Evolutionary conservation across 2,797 vertebrate genomes (phyloP).

Genomic region (Lepus oiostolus): DNA sequence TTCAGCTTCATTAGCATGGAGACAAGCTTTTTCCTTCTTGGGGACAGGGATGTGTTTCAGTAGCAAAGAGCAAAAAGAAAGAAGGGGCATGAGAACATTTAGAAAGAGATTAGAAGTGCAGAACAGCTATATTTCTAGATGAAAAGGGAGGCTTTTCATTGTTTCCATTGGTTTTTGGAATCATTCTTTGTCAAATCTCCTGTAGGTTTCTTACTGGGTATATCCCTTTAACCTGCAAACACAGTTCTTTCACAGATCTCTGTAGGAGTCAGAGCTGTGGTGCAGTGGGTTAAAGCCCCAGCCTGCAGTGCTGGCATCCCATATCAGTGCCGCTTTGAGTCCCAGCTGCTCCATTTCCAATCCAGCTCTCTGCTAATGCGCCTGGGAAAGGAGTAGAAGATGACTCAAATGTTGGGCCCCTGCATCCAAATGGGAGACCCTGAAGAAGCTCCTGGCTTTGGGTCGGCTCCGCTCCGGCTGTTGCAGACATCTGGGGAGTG

Average conservation of each 20-base stretch:
- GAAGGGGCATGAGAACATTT: neutral
- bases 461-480: too few relatives aligned
- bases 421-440: too few relatives aligned
- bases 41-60: neutral
- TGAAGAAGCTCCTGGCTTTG: too few relatives aligned
- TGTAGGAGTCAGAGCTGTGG: neutral
- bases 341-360: too few relatives aligned
- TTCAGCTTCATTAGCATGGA: slow-evolving; percentile 23
- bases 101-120: neutral
- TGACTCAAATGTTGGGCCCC: too few relatives aligned
- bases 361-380: too few relatives aligned
- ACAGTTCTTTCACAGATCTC: neutral
- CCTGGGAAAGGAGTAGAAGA: too few relatives aligned
- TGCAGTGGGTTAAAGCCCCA: too few relatives aligned
- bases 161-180: neutral
- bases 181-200: neutral
- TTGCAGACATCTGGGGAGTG: too few relatives aligned
- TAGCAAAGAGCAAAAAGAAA: neutral
- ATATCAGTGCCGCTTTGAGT: too few relatives aligned
- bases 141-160: neutral
- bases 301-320: too few relatives aligned
- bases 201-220: neutral
- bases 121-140: neutral
- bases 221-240: neutral
- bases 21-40: neutral